phyloP scores from a whole-genome alignment of 1,140 invertebrate species.

The Capitella teleta region DNA sequence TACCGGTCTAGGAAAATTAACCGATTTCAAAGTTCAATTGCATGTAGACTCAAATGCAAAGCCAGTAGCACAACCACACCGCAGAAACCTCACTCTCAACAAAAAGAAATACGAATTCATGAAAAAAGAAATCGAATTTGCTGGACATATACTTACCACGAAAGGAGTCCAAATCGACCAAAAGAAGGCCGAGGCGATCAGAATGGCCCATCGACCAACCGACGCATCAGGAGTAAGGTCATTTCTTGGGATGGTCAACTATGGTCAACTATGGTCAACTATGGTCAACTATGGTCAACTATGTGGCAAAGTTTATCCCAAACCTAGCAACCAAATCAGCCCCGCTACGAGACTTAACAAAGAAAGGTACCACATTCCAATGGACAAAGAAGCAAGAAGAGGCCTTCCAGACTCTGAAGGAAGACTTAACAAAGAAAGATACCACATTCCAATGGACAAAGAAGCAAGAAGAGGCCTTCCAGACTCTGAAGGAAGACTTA shows the following conservation, averaged over 20 bases:
- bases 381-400: no score
- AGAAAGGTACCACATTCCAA: no score
- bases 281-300: no score
- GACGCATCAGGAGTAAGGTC: not conserved
- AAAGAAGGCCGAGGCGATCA: not conserved
- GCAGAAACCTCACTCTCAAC: not conserved
- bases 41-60: not conserved
- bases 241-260: conserved; percentile 8
- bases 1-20: not conserved
- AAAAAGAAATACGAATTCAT: conserved; percentile 3
- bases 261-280: no score
- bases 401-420: no score
- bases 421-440: no score
- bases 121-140: not conserved
- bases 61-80: not conserved
- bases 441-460: no score
- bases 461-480: no score
- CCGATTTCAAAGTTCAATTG: not conserved
- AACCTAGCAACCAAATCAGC: not conserved
- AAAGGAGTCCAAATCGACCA: conserved; percentile 1
- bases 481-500: no score
- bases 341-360: conserved; percentile 1
- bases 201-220: not conserved
- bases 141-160: not conserved
- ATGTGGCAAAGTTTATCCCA: conserved; percentile 2